Conservation (phyloP, 2,888 invertebrate species). For the Xestia xanthographa region DNA sequence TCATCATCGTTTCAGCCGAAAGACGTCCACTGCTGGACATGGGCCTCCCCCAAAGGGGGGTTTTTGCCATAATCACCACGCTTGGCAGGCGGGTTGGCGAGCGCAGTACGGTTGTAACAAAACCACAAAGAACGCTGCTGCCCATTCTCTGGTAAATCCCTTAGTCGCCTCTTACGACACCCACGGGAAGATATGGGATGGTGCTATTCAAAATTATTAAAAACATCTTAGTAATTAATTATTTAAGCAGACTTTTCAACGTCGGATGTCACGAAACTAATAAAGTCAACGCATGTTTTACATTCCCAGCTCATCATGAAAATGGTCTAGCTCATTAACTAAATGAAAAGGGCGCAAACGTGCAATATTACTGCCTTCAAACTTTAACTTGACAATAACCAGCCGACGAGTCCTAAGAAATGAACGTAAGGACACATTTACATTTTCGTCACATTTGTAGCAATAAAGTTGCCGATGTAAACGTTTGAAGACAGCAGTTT, state of each 20-base stretch:
- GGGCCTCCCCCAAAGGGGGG: too few relatives aligned
- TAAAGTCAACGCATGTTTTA: slow-evolving; percentile 13
- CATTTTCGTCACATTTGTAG: slow-evolving; percentile 85
- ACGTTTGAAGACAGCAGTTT: slow-evolving; percentile 80
- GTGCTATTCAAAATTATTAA: too few relatives aligned
- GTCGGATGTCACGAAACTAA: slow-evolving; percentile 18
- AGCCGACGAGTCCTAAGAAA: slow-evolving; percentile 72
- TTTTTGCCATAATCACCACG: too few relatives aligned
- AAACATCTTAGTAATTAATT: slow-evolving; percentile 19
- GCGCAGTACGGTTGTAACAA: too few relatives aligned
- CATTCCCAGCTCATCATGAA: slow-evolving; percentile 35
- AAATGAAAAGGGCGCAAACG: slow-evolving; percentile 55
- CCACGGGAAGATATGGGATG: too few relatives aligned
- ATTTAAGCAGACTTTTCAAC: neutral
- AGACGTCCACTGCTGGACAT: too few relatives aligned
- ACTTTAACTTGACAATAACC: slow-evolving; percentile 74
- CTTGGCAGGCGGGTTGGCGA: too few relatives aligned
- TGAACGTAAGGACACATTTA: slow-evolving; percentile 76
- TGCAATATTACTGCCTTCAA: slow-evolving; percentile 69
- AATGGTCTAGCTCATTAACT: slow-evolving; percentile 51
- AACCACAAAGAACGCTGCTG: too few relatives aligned
- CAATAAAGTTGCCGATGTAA: slow-evolving; percentile 82
- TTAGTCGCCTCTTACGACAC: too few relatives aligned
- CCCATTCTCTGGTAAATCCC: too few relatives aligned
- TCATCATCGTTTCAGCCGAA: too few relatives aligned